These are phyloP conservation scores for Chrysodeixis includens DNA, from an alignment of 2,888 invertebrate genomes.

Conservation along the genomic window DNA sequence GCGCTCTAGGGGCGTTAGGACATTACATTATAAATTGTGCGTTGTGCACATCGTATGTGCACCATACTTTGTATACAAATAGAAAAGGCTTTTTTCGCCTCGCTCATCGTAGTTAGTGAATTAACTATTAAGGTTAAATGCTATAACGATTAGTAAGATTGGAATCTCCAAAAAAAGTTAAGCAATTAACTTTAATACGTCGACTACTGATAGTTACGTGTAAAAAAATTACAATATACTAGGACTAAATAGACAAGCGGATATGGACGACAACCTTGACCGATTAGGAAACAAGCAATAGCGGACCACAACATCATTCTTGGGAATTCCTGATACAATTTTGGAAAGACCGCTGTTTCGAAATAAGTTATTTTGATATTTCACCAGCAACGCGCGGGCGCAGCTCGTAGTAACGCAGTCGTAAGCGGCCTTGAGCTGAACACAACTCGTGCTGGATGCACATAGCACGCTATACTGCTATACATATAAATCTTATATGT, in stretches of 20 bases:
- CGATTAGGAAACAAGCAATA: constrained; percentile 8
- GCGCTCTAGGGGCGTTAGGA: constrained; percentile 15
- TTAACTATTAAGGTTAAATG: no score
- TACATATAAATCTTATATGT: no score
- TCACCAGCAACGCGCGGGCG: constrained; percentile 26
- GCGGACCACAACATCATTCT: not conserved
- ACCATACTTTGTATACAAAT: no score
- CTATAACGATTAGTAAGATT: no score
- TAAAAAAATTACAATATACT: no score
- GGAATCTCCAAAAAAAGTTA: no score
- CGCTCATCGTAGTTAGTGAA: no score
- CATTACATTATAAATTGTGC: not conserved
- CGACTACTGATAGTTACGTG: no score
- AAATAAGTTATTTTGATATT: constrained; percentile 31
- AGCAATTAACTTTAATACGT: no score
- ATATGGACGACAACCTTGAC: constrained; percentile 5
- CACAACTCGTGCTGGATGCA: constrained; percentile 4
- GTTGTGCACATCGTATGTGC: no score
- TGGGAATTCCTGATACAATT: constrained; percentile 14
- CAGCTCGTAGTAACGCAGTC: constrained; percentile 3
- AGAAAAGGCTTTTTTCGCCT: not conserved
- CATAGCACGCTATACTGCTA: constrained; percentile 3
- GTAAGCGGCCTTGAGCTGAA: constrained; percentile 31
- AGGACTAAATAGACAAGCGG: not conserved
- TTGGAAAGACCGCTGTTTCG: constrained; percentile 44